Evolutionary conservation across 2,797 vertebrate genomes (phyloP).

Genomic region (Danio jaintianensis): DNA sequence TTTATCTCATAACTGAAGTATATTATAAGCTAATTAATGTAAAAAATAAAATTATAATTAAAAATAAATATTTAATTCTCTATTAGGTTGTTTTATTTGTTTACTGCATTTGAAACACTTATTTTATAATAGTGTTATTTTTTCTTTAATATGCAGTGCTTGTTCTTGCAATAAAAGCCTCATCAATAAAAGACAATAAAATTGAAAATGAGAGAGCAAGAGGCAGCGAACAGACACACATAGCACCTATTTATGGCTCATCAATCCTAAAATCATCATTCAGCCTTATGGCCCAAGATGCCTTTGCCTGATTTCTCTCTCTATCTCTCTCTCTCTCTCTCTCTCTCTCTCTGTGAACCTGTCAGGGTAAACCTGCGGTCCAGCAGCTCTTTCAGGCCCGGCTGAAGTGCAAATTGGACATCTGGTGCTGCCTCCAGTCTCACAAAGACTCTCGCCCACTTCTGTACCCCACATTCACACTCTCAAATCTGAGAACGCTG

Average conservation of each 20-base stretch:
- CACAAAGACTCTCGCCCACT: constrained; percentile 61
- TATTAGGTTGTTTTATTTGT: background rate
- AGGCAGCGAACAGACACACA: background rate
- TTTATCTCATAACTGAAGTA: no score
- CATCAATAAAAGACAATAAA: background rate
- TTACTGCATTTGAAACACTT: background rate
- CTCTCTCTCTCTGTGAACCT: constrained; percentile 18
- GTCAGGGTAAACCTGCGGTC: constrained; percentile 56
- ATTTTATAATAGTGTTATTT: no score
- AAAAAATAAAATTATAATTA: no score
- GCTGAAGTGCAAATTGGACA: constrained; percentile 87
- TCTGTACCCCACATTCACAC: constrained; percentile 48
- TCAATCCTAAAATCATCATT: constrained; percentile 1
- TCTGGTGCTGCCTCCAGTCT: constrained; percentile 74
- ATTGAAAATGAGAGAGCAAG: background rate
- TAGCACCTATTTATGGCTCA: background rate
- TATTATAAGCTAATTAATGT: no score
- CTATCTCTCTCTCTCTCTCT: background rate
- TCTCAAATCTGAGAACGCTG: constrained; percentile 35
- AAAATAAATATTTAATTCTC: background rate
- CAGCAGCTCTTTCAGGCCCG: constrained; percentile 76
- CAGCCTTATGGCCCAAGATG: background rate
- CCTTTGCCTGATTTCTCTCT: background rate
- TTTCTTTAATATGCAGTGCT: background rate
- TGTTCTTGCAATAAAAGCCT: background rate